A percentile compares a stretch with the other conserved stretches of the same genome.
Evolutionary conservation across 2,113 vertebrate genomes (phyloP).

Genomic region (Megalops atlanticus): DNA sequence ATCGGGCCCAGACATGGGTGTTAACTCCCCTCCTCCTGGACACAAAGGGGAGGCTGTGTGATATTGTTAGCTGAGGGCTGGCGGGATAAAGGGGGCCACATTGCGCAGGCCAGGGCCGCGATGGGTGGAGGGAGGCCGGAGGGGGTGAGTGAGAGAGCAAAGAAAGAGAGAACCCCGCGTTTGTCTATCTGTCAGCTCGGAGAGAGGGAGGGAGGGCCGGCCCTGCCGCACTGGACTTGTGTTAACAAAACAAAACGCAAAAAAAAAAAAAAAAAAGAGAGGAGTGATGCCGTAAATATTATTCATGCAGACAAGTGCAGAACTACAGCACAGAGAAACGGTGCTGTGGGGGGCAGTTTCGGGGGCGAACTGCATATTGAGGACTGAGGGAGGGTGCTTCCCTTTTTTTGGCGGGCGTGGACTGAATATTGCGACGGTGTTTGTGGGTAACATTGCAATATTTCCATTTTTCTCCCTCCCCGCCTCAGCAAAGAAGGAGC

Average conservation of each 20-base stretch:
- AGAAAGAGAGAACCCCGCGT: conserved; percentile 31
- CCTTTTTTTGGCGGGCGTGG: too few relatives aligned
- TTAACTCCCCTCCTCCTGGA: conserved; percentile 74
- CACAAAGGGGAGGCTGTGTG: conserved; percentile 73
- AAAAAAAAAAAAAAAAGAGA: conserved; percentile 46
- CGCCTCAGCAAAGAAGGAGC: not conserved
- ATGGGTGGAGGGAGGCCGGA: conserved; percentile 35
- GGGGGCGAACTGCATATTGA: too few relatives aligned
- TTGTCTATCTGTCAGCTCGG: conserved; percentile 44
- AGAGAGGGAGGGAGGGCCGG: not conserved
- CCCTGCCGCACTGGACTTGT: conserved; percentile 36
- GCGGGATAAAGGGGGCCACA: conserved; percentile 58
- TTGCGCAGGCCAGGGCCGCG: too few relatives aligned
- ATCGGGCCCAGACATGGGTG: conserved; percentile 72
- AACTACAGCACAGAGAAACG: not conserved
- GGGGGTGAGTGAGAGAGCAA: conserved; percentile 30
- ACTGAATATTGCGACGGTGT: too few relatives aligned
- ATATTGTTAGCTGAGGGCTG: conserved; percentile 75
- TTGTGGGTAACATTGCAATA: too few relatives aligned
- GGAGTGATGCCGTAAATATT: conserved; percentile 24
- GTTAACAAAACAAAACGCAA: conserved; percentile 44
- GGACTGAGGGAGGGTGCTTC: too few relatives aligned
- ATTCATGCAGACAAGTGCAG: not conserved
- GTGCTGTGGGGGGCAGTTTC: too few relatives aligned
- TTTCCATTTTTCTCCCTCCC: too few relatives aligned